Evolutionary conservation across 2,113 vertebrate species (phyloP).

Genomic region (Meriones unguiculatus): DNA sequence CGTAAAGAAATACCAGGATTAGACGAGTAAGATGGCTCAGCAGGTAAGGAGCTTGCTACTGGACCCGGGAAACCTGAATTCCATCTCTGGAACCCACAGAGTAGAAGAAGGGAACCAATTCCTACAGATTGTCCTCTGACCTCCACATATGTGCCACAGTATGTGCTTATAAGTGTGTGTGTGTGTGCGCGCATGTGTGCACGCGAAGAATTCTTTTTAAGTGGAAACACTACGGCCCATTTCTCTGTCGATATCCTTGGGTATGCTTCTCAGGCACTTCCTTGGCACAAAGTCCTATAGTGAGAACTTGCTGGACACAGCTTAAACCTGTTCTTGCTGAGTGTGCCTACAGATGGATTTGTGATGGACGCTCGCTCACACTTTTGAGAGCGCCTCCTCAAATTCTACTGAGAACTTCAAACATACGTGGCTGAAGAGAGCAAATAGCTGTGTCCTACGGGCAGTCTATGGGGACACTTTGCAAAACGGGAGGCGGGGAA

Average conservation of each 20-base stretch:
- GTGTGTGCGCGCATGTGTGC: background rate
- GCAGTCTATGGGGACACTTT: background rate
- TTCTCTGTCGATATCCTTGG: background rate
- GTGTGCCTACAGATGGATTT: background rate
- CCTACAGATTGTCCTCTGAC: background rate
- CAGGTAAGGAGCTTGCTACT: background rate
- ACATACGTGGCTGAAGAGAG: background rate
- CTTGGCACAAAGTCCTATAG: background rate
- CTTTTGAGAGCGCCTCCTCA: background rate
- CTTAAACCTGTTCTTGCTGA: background rate
- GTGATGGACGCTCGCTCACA: background rate
- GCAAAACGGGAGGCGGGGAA: background rate
- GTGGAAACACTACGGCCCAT: background rate
- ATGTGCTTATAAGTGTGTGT: background rate
- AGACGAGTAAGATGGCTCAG: background rate
- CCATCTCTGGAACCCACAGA: background rate
- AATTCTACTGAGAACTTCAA: background rate
- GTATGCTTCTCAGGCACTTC: background rate
- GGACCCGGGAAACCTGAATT: no score
- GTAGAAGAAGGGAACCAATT: background rate
- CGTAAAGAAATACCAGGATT: background rate
- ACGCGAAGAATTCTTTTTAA: background rate
- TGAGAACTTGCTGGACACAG: background rate
- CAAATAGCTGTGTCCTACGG: background rate
- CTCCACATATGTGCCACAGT: background rate